Evolutionary conservation across 2,797 vertebrate species (phyloP).

Genomic region (Pangasius macronema): DNA sequence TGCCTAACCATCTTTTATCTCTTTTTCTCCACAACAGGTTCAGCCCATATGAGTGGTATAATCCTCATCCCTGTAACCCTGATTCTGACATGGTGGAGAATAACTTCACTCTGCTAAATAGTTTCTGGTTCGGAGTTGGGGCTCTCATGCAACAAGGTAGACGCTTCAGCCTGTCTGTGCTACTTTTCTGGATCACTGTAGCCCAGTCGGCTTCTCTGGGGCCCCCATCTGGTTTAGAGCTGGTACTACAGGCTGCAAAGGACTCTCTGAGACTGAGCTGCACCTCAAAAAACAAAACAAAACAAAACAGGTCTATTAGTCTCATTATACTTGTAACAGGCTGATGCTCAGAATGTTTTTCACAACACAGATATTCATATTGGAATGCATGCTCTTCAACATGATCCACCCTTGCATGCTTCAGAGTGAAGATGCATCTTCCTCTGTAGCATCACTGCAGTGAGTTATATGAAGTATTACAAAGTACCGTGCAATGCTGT

Average conservation of each 20-base stretch:
- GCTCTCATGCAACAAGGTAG: constrained; percentile 99
- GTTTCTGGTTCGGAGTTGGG: constrained; percentile 99
- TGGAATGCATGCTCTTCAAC: background rate
- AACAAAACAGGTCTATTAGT: background rate
- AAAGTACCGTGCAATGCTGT: background rate
- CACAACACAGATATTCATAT: too few relatives aligned
- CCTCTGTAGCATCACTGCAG: background rate
- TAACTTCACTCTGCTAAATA: constrained; percentile 99
- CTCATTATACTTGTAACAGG: too few relatives aligned
- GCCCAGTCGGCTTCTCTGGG: constrained; percentile 39
- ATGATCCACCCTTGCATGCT: background rate
- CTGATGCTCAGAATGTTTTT: background rate
- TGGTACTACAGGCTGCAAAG: constrained; percentile 33
- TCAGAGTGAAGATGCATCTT: background rate
- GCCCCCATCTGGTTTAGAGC: constrained; percentile 27
- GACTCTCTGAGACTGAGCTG: constrained; percentile 11
- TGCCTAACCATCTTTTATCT: constrained; percentile 60
- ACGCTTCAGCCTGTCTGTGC: constrained; percentile 83
- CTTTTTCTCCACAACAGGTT: constrained; percentile 80
- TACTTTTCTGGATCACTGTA: constrained; percentile 51
- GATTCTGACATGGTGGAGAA: constrained; percentile 99
- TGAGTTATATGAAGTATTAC: background rate
- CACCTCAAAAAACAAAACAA: background rate
- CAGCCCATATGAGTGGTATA: constrained; percentile 99
- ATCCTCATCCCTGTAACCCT: constrained; percentile 97